phyloP scores from a whole-genome alignment of 2,797 vertebrate genomes.

The Periparus ater region DNA sequence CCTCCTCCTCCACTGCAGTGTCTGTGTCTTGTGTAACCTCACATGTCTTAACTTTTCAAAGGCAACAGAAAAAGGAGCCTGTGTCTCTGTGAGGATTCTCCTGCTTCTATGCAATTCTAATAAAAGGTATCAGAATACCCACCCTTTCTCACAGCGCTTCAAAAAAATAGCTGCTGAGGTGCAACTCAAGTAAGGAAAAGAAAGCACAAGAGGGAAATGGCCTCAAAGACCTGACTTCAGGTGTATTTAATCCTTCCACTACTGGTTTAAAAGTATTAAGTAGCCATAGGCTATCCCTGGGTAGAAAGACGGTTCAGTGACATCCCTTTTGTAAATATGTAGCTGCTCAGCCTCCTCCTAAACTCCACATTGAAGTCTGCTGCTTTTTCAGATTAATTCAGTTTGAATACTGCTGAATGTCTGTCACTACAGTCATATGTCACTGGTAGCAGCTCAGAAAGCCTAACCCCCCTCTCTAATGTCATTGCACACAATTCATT shows the following conservation, averaged over 20 bases:
- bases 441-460: constrained; percentile 75
- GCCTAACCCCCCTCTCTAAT: constrained; percentile 76
- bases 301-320: constrained; percentile 77
- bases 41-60: constrained; percentile 58
- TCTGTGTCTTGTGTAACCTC: constrained; percentile 41
- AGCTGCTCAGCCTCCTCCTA: constrained; percentile 73
- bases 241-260: constrained; percentile 70
- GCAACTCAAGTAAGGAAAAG: constrained; percentile 60
- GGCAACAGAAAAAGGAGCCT: constrained; percentile 49
- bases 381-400: constrained; percentile 80
- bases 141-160: constrained; percentile 44
- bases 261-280: constrained; percentile 78
- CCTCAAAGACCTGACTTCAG: constrained; percentile 63
- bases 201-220: constrained; percentile 61
- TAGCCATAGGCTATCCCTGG: constrained; percentile 80
- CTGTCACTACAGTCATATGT: constrained; percentile 79
- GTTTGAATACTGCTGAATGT: constrained; percentile 76
- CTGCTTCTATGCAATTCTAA: constrained; percentile 30
- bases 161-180: constrained; percentile 58
- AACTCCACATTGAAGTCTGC: constrained; percentile 76
- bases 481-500: constrained; percentile 74
- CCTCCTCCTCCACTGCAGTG: constrained; percentile 36
- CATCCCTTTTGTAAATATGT: constrained; percentile 81
- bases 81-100: constrained; percentile 40
- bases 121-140: constrained; percentile 52